These are phyloP conservation scores for Nesometra sesokonis DNA, from an alignment of 35 echinoderm and acorn worm species.

Conservation along the genomic window DNA sequence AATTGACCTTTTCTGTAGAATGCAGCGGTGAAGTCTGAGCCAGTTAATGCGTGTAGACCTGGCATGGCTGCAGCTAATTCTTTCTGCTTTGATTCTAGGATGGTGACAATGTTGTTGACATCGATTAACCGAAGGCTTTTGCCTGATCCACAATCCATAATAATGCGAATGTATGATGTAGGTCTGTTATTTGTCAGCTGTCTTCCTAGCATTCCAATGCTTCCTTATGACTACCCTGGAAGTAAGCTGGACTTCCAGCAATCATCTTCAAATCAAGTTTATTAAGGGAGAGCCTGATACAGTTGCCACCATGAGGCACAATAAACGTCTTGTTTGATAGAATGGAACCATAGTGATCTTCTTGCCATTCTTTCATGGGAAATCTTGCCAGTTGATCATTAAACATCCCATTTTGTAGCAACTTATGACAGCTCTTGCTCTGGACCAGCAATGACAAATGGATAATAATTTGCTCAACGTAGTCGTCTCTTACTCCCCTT, in stretches of 20 bases:
- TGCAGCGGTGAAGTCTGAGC: conserved; percentile 35
- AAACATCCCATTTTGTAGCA: conserved; percentile 21
- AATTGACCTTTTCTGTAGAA: conserved; percentile 41
- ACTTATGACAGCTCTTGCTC: conserved; percentile 33
- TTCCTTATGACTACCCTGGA: conserved; percentile 34
- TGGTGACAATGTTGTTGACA: conserved; percentile 16
- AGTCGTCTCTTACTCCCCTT: conserved; percentile 41
- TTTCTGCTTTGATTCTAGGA: conserved; percentile 14
- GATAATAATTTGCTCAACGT: conserved; percentile 24
- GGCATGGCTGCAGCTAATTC: conserved; percentile 26
- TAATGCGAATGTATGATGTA: background rate
- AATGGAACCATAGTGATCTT: conserved; percentile 35
- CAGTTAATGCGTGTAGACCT: conserved; percentile 32
- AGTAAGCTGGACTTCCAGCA: conserved; percentile 25
- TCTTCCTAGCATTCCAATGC: conserved; percentile 16
- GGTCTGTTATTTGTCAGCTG: background rate
- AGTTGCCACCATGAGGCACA: conserved; percentile 35
- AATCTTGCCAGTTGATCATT: conserved; percentile 36
- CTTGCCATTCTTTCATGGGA: conserved; percentile 42
- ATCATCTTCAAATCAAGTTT: conserved; percentile 14
- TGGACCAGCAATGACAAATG: conserved; percentile 32
- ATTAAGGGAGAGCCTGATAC: conserved; percentile 15
- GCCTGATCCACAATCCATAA: conserved; percentile 32
- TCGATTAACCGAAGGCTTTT: conserved; percentile 45
- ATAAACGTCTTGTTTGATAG: conserved; percentile 27